Evolutionary conservation across 2,797 vertebrate species (phyloP).

Genomic region (Ciconia nigra): DNA sequence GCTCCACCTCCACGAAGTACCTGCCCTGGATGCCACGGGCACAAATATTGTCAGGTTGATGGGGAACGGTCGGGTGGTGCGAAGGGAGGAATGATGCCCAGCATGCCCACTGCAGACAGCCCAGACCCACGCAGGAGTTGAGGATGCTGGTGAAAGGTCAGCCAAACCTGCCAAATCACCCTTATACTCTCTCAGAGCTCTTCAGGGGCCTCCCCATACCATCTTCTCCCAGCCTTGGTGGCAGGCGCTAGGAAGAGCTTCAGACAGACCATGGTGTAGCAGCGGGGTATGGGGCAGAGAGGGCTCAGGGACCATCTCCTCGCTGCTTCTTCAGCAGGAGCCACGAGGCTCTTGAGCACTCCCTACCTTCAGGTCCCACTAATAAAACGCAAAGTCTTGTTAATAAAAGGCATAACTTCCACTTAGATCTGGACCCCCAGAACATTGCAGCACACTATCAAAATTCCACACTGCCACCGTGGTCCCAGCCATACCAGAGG

Average conservation of each 20-base stretch:
- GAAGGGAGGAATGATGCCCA: not conserved
- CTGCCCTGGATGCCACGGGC: not conserved
- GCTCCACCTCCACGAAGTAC: not conserved
- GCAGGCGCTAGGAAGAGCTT: not conserved
- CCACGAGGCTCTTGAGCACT: not conserved
- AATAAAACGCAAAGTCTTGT: not conserved
- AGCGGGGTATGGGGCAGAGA: not conserved
- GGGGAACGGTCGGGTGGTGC: not conserved
- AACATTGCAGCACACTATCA: not conserved
- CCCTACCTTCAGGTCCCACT: not conserved
- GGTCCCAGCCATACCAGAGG: not conserved
- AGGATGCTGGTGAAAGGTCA: not conserved
- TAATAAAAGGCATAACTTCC: not conserved
- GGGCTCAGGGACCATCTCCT: not conserved
- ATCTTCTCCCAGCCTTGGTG: not conserved
- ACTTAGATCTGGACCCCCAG: not conserved
- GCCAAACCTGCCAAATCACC: not conserved
- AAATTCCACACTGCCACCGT: not conserved
- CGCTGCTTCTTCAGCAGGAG: not conserved
- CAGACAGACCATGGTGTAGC: not conserved
- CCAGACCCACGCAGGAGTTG: not conserved
- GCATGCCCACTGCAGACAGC: not conserved
- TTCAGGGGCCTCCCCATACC: not conserved
- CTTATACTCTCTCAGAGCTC: not conserved
- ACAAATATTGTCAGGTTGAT: not conserved